These are phyloP conservation scores for Catagonus wagneri DNA, from an alignment of 2,113 vertebrate species.

Conservation along the genomic window DNA sequence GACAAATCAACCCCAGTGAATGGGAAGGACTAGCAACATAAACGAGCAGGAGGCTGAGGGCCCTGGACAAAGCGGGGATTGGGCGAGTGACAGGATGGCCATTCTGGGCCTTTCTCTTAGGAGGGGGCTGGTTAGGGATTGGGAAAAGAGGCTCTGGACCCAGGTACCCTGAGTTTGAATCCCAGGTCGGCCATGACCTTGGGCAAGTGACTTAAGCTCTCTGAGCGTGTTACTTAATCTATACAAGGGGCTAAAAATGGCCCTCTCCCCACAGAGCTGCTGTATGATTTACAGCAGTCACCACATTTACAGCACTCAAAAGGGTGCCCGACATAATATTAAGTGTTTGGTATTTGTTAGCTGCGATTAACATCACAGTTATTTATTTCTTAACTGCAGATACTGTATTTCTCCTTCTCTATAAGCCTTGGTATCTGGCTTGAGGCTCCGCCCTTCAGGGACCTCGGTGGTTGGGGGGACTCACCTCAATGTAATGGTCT, in stretches of 20 bases:
- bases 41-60: not conserved
- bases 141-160: not conserved
- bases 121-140: not conserved
- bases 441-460: not conserved
- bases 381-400: conserved; percentile 1
- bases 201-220: not conserved
- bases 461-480: not conserved
- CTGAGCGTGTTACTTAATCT: not conserved
- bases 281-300: not conserved
- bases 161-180: not conserved
- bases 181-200: not conserved
- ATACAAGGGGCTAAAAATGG: not conserved
- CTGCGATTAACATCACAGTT: not conserved
- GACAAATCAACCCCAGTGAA: not conserved
- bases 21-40: not conserved
- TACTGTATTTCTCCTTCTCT: not conserved
- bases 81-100: not conserved
- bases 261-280: not conserved
- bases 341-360: not conserved
- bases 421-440: not conserved
- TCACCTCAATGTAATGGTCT: conserved; percentile 94
- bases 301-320: not conserved
- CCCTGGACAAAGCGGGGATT: not conserved
- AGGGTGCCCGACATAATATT: not conserved
- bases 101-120: not conserved